Percentiles rank a stretch among this genome's conserved stretches.
Conservation (phyloP, 2,888 invertebrate genomes). For the Clusia tigrina region DNA sequence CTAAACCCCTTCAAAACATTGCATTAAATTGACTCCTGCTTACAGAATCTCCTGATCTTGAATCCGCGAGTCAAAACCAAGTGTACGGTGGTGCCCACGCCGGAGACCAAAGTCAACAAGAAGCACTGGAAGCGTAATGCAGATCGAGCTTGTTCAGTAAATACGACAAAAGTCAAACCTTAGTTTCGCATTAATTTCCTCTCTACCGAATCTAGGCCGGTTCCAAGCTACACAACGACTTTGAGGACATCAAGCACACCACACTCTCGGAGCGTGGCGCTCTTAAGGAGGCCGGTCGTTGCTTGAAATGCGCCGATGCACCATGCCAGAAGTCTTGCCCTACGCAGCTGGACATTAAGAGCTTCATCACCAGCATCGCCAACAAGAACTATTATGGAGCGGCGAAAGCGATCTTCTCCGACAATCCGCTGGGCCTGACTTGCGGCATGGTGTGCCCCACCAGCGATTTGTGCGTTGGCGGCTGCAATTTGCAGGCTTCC, state of each 20-base stretch:
- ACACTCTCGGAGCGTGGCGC: constrained; percentile 96
- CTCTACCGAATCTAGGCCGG: constrained; percentile 68
- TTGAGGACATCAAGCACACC: constrained; percentile 96
- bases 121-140: constrained; percentile 95
- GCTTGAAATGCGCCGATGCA: constrained; percentile 93
- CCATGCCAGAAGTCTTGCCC: constrained; percentile 99
- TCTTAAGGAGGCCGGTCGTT: constrained; percentile 85
- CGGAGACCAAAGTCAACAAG: constrained; percentile 85
- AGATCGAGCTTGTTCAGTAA: constrained; percentile 83
- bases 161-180: constrained; percentile 50
- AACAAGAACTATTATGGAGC: constrained; percentile 99
- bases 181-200: not conserved
- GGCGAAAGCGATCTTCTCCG: constrained; percentile 93
- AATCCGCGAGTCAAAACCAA: constrained; percentile 84
- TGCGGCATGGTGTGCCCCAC: constrained; percentile 99
- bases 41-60: constrained; percentile 81
- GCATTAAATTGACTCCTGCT: constrained; percentile 62
- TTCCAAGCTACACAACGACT: constrained; percentile 82
- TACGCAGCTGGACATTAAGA: constrained; percentile 95
- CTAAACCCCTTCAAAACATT: not conserved
- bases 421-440: constrained; percentile 94
- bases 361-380: constrained; percentile 95
- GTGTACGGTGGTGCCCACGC: constrained; percentile 84
- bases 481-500: constrained; percentile 93
- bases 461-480: constrained; percentile 97